Conservation (phyloP, 2,888 invertebrate species). For the Phragmatobia fuliginosa region DNA sequence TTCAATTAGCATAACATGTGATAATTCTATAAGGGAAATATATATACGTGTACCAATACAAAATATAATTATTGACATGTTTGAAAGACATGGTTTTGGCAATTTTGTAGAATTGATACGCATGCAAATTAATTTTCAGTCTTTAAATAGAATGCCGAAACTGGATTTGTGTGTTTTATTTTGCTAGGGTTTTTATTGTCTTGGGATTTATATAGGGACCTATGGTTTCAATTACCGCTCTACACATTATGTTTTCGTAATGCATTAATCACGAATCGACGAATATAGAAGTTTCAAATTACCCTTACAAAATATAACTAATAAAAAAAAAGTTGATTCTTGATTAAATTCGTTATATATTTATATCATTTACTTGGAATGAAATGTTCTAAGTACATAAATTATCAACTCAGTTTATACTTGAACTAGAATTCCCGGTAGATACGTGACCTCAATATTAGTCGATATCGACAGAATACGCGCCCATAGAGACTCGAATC, state of each 20-base stretch:
- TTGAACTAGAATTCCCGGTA: constrained; percentile 20
- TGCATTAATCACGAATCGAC: no score
- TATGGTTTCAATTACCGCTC: no score
- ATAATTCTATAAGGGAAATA: background rate
- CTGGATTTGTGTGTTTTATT: no score
- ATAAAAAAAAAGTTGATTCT: background rate
- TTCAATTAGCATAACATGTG: background rate
- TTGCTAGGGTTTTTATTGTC: no score
- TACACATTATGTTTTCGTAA: no score
- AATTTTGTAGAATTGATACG: background rate
- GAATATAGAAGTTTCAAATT: no score
- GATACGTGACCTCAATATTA: constrained; percentile 33
- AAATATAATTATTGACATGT: background rate
- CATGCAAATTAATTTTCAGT: background rate
- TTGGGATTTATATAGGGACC: no score
- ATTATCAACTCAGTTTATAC: constrained; percentile 26
- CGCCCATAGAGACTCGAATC: constrained; percentile 9
- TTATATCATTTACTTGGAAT: constrained; percentile 1
- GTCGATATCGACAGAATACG: constrained; percentile 16
- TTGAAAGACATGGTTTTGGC: no score
- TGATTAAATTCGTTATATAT: background rate
- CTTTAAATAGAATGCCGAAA: no score
- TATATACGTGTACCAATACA: background rate
- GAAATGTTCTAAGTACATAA: constrained; percentile 5
- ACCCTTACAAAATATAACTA: no score